Base-by-base conservation (phyloP, 2,113 vertebrate species). In the Hippocampus barbouri region DNA sequence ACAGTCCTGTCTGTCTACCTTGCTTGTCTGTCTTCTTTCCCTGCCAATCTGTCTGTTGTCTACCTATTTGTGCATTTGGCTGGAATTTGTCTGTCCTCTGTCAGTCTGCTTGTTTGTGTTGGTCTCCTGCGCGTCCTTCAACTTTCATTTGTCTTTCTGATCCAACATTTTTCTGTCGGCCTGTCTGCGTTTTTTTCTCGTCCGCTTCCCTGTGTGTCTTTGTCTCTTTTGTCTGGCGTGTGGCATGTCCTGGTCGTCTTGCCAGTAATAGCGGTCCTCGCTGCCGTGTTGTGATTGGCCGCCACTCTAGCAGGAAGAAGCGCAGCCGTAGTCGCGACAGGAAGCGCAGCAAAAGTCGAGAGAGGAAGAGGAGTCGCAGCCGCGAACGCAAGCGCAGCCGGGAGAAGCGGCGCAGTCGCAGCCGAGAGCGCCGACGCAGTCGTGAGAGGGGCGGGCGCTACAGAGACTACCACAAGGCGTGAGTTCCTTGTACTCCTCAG, bases 261-360 rank as follows among this genome's bases (percentile, higher is more conserved):
- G 3, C 9, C 53, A 9, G 21, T 56, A 56, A 23, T n/a, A 23
- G n/a, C n/a, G 53, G 53, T 56, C 21, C 25, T 12, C 41, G 40
- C 38, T 15, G 23, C 21, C 1, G 21, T 5, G 4, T 25, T 77
- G 65, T 83, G 68, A 86, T 73, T 77, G 71, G 73, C 16, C 45
- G 54, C 51, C 9, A 1, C 41, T 25, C 38, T 8, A 2, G 30
- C 80, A 98, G 96, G 92, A 96, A 95, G 93, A 98, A 95, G 91
- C 95, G 94, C 86, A 97, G 95, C 93, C 91, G 92, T 66, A 97
- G 95, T 91, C 95, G 94, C 91, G 91, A 49, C 95, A 97, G 88
- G 85, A 97, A 93, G 83, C 93, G 91, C 83, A 98, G 96, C 86
- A 94, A 87, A 83, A 96, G 96, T 21, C 92, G 92, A 11, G 97